Conservation (phyloP, 2,888 invertebrate genomes). For the Dyspetes luteomarginatus region DNA sequence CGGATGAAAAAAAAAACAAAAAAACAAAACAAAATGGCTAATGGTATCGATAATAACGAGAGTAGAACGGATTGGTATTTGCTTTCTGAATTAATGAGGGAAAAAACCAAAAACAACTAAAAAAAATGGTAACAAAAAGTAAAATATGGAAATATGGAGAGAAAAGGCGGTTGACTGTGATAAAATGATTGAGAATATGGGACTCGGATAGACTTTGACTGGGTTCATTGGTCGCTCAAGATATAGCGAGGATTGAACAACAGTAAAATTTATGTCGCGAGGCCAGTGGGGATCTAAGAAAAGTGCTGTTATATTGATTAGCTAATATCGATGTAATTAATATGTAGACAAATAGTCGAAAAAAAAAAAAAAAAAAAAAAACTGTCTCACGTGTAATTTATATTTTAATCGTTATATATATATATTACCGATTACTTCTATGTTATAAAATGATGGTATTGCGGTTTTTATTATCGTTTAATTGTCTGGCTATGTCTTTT, state of each 20-base stretch:
- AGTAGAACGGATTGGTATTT: slow-evolving; percentile 13
- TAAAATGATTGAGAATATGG: slow-evolving; percentile 76
- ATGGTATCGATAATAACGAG: slow-evolving; percentile 9
- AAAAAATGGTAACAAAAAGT: slow-evolving; percentile 15
- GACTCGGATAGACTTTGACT: slow-evolving; percentile 64
- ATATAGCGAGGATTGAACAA: slow-evolving; percentile 43
- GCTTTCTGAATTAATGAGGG: background rate
- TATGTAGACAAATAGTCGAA: slow-evolving; percentile 66
- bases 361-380: slow-evolving; percentile 67
- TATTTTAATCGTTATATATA: slow-evolving; percentile 61
- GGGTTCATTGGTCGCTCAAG: background rate
- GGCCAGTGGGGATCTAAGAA: slow-evolving; percentile 72
- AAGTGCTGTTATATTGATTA: slow-evolving; percentile 79
- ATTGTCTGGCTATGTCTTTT: slow-evolving; percentile 40
- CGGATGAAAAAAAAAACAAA: background rate
- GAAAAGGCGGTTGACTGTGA: slow-evolving; percentile 79
- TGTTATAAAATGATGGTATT: slow-evolving; percentile 47
- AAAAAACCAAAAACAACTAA: slow-evolving; percentile 27
- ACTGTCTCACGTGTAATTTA: slow-evolving; percentile 64
- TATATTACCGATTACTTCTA: slow-evolving; percentile 51
- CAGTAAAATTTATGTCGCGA: slow-evolving; percentile 62
- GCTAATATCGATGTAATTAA: slow-evolving; percentile 72
- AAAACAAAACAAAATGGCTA: slow-evolving; percentile 19
- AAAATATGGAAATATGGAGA: slow-evolving; percentile 59
- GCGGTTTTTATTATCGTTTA: slow-evolving; percentile 51